These are phyloP conservation scores for Pogonocichla stellata DNA, from an alignment of 2,113 vertebrate species.

Conservation along the genomic window DNA sequence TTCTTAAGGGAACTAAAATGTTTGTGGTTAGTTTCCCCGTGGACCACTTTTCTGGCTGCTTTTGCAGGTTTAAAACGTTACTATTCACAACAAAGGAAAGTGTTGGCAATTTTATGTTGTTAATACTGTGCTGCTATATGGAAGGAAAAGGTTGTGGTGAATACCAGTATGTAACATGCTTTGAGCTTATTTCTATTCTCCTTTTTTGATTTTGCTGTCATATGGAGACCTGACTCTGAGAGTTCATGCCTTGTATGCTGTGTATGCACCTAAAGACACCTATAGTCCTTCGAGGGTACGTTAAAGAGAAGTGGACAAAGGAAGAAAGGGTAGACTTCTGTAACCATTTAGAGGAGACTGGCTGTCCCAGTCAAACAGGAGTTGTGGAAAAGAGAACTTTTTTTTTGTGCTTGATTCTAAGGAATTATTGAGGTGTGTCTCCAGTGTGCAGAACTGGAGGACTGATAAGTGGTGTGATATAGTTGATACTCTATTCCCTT, in stretches of 20 bases:
- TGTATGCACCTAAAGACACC: neutral
- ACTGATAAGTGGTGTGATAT: neutral
- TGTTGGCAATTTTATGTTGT: neutral
- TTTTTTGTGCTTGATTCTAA: neutral
- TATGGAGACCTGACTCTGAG: neutral
- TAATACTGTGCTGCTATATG: neutral
- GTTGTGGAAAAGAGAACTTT: neutral
- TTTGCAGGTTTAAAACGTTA: neutral
- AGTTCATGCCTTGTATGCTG: neutral
- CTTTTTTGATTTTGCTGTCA: neutral
- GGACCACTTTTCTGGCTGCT: neutral
- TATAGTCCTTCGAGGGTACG: neutral
- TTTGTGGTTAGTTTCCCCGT: neutral
- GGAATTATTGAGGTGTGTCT: neutral
- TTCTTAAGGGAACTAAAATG: conserved; percentile 38
- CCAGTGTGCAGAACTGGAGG: neutral
- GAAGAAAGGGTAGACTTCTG: neutral
- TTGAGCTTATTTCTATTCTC: neutral
- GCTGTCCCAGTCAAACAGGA: neutral
- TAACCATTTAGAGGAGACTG: neutral
- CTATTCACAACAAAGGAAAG: neutral
- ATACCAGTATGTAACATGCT: neutral
- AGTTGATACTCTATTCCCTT: neutral
- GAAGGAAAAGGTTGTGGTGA: neutral
- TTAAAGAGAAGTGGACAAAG: neutral